phyloP scores from a whole-genome alignment of 2,113 vertebrate species.

The Tychaedon coryphoeus region DNA sequence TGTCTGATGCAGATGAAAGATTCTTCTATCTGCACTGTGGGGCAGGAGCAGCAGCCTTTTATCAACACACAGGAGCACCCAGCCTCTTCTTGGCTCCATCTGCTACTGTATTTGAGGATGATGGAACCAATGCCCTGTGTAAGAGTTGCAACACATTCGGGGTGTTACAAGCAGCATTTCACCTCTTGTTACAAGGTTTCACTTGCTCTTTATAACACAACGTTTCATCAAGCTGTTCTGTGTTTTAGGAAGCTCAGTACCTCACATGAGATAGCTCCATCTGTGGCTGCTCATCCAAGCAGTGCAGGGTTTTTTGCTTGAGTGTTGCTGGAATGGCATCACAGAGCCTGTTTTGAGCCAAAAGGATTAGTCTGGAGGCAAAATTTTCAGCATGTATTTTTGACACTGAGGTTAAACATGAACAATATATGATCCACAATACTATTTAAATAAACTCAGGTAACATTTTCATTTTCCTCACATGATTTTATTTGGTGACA shows the following conservation, averaged over 20 bases:
- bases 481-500: not conserved
- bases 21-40: not conserved
- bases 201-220: not conserved
- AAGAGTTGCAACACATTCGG: not conserved
- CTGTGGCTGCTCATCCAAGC: not conserved
- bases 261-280: not conserved
- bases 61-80: not conserved
- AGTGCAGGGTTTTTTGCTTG: not conserved
- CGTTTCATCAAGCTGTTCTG: not conserved
- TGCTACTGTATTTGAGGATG: not conserved
- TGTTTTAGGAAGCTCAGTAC: not conserved
- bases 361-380: not conserved
- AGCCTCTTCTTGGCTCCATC: not conserved
- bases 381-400: not conserved
- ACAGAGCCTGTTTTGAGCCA: not conserved
- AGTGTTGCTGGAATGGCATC: not conserved
- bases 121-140: accelerated
- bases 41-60: not conserved
- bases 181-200: not conserved
- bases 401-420: not conserved
- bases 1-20: not conserved
- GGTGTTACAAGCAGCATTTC: not conserved
- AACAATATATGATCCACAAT: not conserved
- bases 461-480: not conserved
- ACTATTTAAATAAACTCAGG: not conserved